These are phyloP conservation scores for Aphelenchoides besseyi DNA, from an alignment of 1,140 invertebrate genomes.

Conservation along the genomic window DNA sequence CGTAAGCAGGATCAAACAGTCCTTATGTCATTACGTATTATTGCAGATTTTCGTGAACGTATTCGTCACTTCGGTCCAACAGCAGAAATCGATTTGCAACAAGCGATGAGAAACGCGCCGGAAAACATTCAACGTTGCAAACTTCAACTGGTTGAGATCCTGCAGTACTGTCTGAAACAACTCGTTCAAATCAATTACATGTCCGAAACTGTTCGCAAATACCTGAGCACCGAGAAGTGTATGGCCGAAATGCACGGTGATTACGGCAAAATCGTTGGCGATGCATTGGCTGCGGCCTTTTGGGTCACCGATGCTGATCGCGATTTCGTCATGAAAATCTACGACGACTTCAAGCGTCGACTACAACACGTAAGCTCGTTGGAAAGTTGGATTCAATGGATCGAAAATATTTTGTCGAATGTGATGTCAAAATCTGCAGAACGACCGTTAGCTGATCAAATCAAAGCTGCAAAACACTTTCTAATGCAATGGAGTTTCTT, in stretches of 20 bases:
- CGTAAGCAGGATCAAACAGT: not conserved
- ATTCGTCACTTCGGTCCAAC: conserved; percentile 89
- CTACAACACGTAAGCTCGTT: conserved; percentile 85
- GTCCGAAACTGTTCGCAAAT: conserved; percentile 88
- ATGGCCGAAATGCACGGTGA: conserved; percentile 95
- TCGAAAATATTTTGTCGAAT: conserved; percentile 81
- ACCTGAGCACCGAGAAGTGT: conserved; percentile 89
- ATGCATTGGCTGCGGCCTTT: conserved; percentile 76
- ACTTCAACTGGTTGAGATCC: conserved; percentile 77
- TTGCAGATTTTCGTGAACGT: conserved; percentile 66
- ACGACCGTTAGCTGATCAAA: conserved; percentile 67
- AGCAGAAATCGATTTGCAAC: conserved; percentile 80
- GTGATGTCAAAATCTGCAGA: conserved; percentile 77
- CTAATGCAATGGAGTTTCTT: conserved; percentile 98
- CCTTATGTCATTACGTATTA: conserved; percentile 21
- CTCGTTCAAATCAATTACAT: conserved; percentile 98
- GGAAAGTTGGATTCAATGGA: conserved; percentile 94
- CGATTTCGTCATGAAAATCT: conserved; percentile 62
- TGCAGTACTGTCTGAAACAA: conserved; percentile 86
- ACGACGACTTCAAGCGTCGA: conserved; percentile 62
- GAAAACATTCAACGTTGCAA: conserved; percentile 78
- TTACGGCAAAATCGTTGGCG: conserved; percentile 89
- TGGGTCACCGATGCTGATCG: conserved; percentile 81
- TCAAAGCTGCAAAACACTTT: conserved; percentile 73
- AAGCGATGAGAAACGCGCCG: conserved; percentile 80